A percentile compares a stretch with the other conserved stretches of the same genome.
These are phyloP conservation scores for Drosophila ezoana DNA, from an alignment of 2,888 invertebrate genomes.

Conservation along the genomic window DNA sequence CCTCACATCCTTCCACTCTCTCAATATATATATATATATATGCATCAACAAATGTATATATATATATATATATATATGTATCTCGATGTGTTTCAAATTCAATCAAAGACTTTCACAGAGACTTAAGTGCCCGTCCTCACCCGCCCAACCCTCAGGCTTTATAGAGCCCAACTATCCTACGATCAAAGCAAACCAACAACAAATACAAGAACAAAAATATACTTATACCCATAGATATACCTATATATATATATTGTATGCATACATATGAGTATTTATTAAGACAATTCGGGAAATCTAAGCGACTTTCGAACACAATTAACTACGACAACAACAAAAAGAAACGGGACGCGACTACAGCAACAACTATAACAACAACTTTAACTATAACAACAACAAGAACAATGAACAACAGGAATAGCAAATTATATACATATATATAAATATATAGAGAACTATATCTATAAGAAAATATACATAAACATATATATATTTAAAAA, in stretches of 20 bases:
- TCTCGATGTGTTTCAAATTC: slow-evolving; percentile 51
- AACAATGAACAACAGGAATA: slow-evolving; percentile 39
- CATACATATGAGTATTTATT: background rate
- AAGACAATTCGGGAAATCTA: slow-evolving; percentile 35
- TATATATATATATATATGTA: slow-evolving; percentile 16
- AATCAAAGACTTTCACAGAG: slow-evolving; percentile 54
- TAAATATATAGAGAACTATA: background rate
- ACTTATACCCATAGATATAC: slow-evolving; percentile 3
- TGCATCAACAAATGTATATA: background rate
- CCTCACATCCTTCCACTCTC: slow-evolving; percentile 1
- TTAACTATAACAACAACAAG: slow-evolving; percentile 14
- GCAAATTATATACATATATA: slow-evolving; percentile 9
- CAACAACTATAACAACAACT: slow-evolving; percentile 3
- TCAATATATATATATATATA: background rate
- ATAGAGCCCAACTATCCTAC: slow-evolving; percentile 25
- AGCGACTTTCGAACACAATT: slow-evolving; percentile 36
- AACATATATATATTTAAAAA: slow-evolving; percentile 6
- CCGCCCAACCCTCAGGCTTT: slow-evolving; percentile 49
- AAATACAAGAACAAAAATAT: background rate
- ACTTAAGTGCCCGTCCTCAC: slow-evolving; percentile 56
- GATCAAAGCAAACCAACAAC: slow-evolving; percentile 29
- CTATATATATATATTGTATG: slow-evolving; percentile 4
- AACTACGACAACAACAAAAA: slow-evolving; percentile 4
- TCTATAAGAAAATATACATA: background rate
- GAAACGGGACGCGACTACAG: background rate